These are phyloP conservation scores for Zhengitettix transpicula DNA, from an alignment of 2,888 invertebrate species.

Conservation along the genomic window DNA sequence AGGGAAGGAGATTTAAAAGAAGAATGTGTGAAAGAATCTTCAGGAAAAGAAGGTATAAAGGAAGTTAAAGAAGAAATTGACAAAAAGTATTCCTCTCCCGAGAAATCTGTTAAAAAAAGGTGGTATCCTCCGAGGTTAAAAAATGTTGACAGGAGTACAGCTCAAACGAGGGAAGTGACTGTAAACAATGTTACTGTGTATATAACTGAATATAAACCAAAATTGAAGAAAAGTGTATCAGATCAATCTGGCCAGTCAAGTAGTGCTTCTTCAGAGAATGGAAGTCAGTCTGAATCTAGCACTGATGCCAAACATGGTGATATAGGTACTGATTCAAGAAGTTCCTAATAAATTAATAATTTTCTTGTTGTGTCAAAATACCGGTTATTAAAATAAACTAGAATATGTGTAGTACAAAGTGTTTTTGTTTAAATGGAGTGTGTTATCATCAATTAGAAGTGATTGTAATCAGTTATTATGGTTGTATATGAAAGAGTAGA, in stretches of 20 bases:
- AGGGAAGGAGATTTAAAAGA: slow-evolving; percentile 25
- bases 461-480: no score
- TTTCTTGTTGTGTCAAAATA: no score
- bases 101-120: slow-evolving; percentile 22
- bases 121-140: slow-evolving; percentile 53
- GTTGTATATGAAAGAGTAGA: no score
- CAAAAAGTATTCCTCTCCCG: slow-evolving; percentile 18
- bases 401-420: no score
- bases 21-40: slow-evolving; percentile 5
- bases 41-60: slow-evolving; percentile 16
- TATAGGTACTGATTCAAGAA: slow-evolving; percentile 24
- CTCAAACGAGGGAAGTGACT: slow-evolving; percentile 86
- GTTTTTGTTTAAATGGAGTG: no score
- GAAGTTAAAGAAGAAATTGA: slow-evolving; percentile 15
- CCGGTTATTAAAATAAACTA: no score
- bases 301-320: slow-evolving; percentile 30
- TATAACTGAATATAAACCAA: slow-evolving; percentile 90
- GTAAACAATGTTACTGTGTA: slow-evolving; percentile 94
- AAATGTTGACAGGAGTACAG: slow-evolving; percentile 84
- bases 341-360: slow-evolving; percentile 3
- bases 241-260: slow-evolving; percentile 29
- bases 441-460: no score
- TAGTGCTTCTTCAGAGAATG: slow-evolving; percentile 30
- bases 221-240: slow-evolving; percentile 24
- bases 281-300: slow-evolving; percentile 32